These are phyloP conservation scores for Callosobruchus maculatus DNA, from an alignment of 2,888 invertebrate species.

Conservation along the genomic window DNA sequence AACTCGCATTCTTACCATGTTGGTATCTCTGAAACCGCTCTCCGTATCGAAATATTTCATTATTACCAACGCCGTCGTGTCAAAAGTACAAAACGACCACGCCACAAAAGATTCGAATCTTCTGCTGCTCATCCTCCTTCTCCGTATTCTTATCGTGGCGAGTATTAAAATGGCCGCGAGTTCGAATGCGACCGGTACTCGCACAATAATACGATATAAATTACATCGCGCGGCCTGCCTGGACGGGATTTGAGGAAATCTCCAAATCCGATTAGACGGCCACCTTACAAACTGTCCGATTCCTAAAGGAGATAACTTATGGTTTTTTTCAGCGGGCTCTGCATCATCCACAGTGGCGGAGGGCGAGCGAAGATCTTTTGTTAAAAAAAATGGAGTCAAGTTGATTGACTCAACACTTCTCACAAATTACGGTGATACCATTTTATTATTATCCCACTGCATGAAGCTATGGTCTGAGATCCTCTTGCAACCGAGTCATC, in stretches of 20 bases:
- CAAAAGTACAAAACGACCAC: neutral
- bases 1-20: neutral
- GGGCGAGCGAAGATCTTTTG: too few species aligned
- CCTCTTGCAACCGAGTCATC: too few species aligned
- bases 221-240: slow-evolving; percentile 15
- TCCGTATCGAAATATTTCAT: neutral
- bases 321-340: slow-evolving; percentile 34
- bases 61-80: neutral
- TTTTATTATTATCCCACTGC: too few species aligned
- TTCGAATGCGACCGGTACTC: slow-evolving; percentile 11
- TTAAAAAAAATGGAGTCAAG: too few species aligned
- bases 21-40: neutral
- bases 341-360: slow-evolving; percentile 16
- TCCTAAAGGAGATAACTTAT: slow-evolving; percentile 27
- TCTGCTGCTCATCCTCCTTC: neutral
- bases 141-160: slow-evolving; percentile 13
- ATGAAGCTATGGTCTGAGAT: too few species aligned
- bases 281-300: slow-evolving; percentile 17
- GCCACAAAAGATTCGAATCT: neutral
- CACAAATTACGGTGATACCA: too few species aligned
- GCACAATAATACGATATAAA: slow-evolving; percentile 26
- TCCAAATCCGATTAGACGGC: slow-evolving; percentile 25
- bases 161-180: slow-evolving; percentile 7
- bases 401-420: too few species aligned
- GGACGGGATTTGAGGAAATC: slow-evolving; percentile 16